These are phyloP conservation scores for Neoitamus cyanurus DNA, from an alignment of 2,888 invertebrate genomes.

Conservation along the genomic window DNA sequence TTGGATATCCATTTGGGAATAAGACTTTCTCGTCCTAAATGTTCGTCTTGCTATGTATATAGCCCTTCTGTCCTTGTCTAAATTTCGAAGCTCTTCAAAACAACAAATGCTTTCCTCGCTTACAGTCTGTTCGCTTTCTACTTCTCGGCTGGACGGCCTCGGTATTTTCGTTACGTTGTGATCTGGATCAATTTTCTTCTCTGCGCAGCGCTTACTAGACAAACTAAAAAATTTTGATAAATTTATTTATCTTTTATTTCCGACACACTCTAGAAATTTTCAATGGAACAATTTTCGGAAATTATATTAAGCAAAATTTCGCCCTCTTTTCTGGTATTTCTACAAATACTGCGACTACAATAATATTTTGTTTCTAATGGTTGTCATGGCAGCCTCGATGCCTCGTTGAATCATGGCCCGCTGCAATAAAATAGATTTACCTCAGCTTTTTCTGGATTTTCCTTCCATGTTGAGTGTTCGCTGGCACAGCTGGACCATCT, in stretches of 20 bases:
- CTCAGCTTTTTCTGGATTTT: not conserved
- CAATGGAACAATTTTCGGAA: not conserved
- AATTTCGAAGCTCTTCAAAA: not conserved
- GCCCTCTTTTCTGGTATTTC: not conserved
- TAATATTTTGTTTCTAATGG: not conserved
- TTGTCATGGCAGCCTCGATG: not conserved
- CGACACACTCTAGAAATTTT: conserved; percentile 3
- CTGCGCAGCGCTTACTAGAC: not conserved
- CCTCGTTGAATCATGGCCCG: not conserved
- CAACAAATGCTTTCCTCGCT: not conserved
- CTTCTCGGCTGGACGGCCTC: not conserved
- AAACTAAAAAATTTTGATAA: conserved; percentile 25
- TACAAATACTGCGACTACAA: not conserved
- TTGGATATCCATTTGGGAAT: conserved; percentile 62
- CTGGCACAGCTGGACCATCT: not conserved
- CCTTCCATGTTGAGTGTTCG: not conserved
- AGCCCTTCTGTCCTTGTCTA: not conserved
- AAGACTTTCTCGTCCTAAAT: conserved; percentile 58
- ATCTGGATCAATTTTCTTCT: not conserved
- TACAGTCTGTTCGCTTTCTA: not conserved
- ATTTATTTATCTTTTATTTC: not conserved
- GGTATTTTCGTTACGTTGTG: not conserved
- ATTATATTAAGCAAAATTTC: not conserved
- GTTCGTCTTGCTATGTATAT: not conserved
- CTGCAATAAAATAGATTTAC: not conserved